These are phyloP conservation scores for Montipora efflorescens DNA, from an alignment of 64 coral and sea anemone species.

Conservation along the genomic window DNA sequence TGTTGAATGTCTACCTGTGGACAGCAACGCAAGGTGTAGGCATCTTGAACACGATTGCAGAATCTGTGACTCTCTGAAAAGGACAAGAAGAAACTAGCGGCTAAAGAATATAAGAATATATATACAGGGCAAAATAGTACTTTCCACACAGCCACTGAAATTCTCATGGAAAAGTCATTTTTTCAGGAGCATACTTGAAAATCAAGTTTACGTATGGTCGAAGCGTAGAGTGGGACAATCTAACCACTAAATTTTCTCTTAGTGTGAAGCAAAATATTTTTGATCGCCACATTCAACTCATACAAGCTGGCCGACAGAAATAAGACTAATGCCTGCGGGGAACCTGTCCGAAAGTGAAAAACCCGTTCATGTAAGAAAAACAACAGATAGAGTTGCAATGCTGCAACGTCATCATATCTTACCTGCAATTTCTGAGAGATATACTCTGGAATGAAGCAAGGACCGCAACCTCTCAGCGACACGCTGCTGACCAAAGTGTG, in stretches of 20 bases:
- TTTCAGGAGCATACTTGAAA: no score
- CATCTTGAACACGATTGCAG: slow-evolving; percentile 91
- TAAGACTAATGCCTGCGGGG: not conserved
- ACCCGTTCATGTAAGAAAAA: not conserved
- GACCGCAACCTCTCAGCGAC: slow-evolving; percentile 86
- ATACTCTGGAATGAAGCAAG: slow-evolving; percentile 71
- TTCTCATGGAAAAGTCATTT: no score
- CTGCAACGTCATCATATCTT: not conserved
- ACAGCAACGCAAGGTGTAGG: slow-evolving; percentile 94
- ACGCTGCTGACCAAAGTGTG: slow-evolving; percentile 86
- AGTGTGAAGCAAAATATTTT: not conserved
- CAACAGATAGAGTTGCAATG: not conserved
- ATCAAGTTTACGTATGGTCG: no score
- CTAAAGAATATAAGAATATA: no score
- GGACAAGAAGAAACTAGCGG: not conserved
- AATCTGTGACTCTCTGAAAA: slow-evolving; percentile 92
- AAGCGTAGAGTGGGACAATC: no score
- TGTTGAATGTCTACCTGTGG: slow-evolving; percentile 69
- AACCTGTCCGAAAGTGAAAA: not conserved
- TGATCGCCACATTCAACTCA: not conserved
- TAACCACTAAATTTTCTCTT: no score
- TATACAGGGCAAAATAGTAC: no score
- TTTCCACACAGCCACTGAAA: not conserved
- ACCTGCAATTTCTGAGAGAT: slow-evolving; percentile 95
- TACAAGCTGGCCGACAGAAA: not conserved